phyloP scores from a whole-genome alignment of 1,140 invertebrate genomes.

The Musca domestica region DNA sequence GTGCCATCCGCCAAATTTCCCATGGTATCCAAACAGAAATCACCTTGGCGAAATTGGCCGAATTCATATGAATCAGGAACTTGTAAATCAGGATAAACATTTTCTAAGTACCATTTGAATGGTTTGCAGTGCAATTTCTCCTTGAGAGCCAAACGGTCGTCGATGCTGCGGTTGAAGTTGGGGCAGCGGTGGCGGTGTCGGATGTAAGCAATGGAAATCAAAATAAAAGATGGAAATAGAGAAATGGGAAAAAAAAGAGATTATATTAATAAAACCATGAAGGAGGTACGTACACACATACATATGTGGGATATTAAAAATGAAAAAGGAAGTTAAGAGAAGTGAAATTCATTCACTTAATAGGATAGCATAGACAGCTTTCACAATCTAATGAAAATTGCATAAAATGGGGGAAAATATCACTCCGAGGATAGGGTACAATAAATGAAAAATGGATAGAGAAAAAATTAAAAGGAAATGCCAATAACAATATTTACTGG shows the following conservation, averaged over 20 bases:
- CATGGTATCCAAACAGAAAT: slow-evolving; percentile 88
- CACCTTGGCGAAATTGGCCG: slow-evolving; percentile 73
- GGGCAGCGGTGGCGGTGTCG: too few relatives aligned
- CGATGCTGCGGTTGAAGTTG: slow-evolving; percentile 64
- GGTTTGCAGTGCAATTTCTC: slow-evolving; percentile 86
- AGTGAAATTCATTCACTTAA: neutral
- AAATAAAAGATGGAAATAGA: neutral
- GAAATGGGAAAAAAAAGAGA: neutral
- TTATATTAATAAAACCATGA: neutral
- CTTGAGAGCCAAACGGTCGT: slow-evolving; percentile 79
- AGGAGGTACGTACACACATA: neutral
- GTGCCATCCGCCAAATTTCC: slow-evolving; percentile 84
- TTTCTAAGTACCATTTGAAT: slow-evolving; percentile 96
- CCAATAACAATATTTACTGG: too few relatives aligned
- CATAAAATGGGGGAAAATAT: too few relatives aligned
- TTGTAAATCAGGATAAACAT: slow-evolving; percentile 92
- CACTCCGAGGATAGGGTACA: too few relatives aligned
- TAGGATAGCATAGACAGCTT: neutral
- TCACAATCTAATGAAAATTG: too few relatives aligned
- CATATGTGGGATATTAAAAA: too few relatives aligned
- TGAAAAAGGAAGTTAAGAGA: neutral
- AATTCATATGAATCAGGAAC: slow-evolving; percentile 64
- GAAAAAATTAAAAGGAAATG: too few relatives aligned
- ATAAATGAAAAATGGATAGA: too few relatives aligned
- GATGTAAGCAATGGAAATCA: too few relatives aligned